phyloP scores from a whole-genome alignment of 2,113 vertebrate genomes.

The Passer montanus region DNA sequence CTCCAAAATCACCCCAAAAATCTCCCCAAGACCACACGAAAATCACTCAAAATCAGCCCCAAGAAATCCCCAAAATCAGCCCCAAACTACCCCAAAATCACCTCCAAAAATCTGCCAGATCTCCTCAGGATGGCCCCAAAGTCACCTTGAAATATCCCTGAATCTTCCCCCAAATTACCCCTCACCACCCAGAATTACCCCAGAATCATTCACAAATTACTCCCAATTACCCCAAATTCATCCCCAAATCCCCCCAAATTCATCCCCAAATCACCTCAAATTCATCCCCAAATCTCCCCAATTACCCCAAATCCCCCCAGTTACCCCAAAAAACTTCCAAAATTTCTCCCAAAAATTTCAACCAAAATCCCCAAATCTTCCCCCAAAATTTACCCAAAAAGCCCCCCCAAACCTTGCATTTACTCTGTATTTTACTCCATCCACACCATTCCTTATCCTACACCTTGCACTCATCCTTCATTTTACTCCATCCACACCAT shows the following conservation, averaged over 20 bases:
- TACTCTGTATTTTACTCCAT: rapidly evolving
- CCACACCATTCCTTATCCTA: background rate
- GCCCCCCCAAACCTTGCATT: too few species aligned
- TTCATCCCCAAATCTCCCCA: background rate
- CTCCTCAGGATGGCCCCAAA: background rate
- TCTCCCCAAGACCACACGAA: background rate
- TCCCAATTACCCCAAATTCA: too few species aligned
- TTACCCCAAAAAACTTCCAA: too few species aligned
- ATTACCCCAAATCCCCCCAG: too few species aligned
- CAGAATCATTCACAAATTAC: background rate
- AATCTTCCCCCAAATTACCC: too few species aligned
- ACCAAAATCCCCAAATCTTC: too few species aligned
- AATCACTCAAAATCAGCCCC: background rate
- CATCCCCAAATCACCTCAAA: background rate
- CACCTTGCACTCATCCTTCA: too few species aligned
- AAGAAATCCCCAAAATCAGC: background rate
- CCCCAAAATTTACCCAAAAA: too few species aligned
- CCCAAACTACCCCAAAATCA: background rate
- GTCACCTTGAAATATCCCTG: background rate
- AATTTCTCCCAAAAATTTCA: background rate
- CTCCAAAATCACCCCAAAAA: background rate
- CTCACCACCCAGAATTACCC: background rate
- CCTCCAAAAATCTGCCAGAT: background rate
- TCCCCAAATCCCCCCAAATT: background rate
- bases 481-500: too few species aligned